Evolutionary conservation across 2,888 invertebrate species (phyloP).

Genomic region (Lochmaea crataegi): DNA sequence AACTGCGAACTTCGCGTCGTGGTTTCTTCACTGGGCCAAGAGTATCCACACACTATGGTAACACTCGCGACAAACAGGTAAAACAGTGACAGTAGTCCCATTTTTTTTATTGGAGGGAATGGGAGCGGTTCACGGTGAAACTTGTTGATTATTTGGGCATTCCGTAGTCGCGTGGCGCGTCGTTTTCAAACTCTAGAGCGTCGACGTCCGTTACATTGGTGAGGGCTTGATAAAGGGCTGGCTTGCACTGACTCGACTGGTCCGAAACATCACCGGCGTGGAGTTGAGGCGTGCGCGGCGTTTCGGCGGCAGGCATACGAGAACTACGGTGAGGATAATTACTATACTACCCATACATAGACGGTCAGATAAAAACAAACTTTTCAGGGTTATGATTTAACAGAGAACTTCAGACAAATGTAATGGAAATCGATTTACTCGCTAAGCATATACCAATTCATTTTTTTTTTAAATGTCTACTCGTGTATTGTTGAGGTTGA

Average conservation of each 20-base stretch:
- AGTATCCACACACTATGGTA: conserved; percentile 58
- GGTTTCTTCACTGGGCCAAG: conserved; percentile 64
- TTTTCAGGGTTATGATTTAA: conserved; percentile 16
- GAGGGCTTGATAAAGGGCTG: conserved; percentile 24
- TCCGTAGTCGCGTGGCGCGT: conserved; percentile 21
- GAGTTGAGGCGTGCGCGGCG: conserved; percentile 41
- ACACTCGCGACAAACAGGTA: conserved; percentile 46
- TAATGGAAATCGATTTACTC: not conserved
- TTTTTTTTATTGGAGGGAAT: conserved; percentile 34
- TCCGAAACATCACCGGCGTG: conserved; percentile 15
- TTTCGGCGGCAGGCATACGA: conserved; percentile 53
- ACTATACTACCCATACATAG: conserved; percentile 7
- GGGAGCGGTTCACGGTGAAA: conserved; percentile 22
- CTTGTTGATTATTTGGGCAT: conserved; percentile 39
- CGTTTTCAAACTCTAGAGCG: conserved; percentile 4
- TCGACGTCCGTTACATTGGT: conserved; percentile 24
- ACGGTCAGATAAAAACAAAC: conserved; percentile 16
- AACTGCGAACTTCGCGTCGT: conserved; percentile 58
- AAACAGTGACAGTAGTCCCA: conserved; percentile 49
- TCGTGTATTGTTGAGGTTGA: no score
- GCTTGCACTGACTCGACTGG: conserved; percentile 17
- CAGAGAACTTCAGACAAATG: not conserved
- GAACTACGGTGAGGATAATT: conserved; percentile 5
- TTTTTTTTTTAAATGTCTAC: not conserved
- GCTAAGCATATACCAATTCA: not conserved